Evolutionary conservation across 2,888 invertebrate genomes (phyloP), one percentile per base, ranked within the genome.

Genomic region (Sycophila texana): DNA sequence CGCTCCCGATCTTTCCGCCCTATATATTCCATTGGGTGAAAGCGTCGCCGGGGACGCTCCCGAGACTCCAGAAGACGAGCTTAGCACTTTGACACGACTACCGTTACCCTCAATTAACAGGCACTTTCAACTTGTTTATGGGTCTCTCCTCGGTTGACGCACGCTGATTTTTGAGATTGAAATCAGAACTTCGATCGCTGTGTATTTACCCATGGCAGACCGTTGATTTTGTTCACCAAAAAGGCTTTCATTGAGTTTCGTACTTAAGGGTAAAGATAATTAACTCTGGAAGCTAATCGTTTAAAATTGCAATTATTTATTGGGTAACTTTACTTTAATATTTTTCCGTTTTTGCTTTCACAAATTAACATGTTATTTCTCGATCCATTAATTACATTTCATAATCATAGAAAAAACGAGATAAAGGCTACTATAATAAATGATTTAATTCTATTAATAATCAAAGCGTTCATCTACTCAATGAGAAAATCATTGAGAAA

Each of bases 1-100:
- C 68, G 61, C n/a, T 63, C 63, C 18, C 63, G 63, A 63, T 63
- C 68, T 39, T 55, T 68, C 57, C 55, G 55, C 68, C 66, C 66
- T 51, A 66, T 66, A 66, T 51, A 66, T 66, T 22, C 66, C 51
- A 13, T 47, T 20, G 66, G 51, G 66, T 66, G 66, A 66, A 66
- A 66, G 66, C 66, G 22, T 51, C 49, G n/a, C 13, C 13, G 47
- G 12, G 1, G 30, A 30, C 53, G 55, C 53, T 55, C 63, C 72
- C 55, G 55, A 73, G 61, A 63, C 73, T 55, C 55, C 53, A n/a
- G 51, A 5, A 49, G 22, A 60, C 30, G 20, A 20, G 18, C 18
- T 14, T 22, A 14, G 22, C 60, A 60, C 14, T 14, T n/a, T 30
- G 30, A 49, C 26, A 22, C n/a, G 26, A 51, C 53, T 67, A 67